Evolutionary conservation across 2,888 invertebrate species (phyloP).

Genomic region (Pammene fasciana): DNA sequence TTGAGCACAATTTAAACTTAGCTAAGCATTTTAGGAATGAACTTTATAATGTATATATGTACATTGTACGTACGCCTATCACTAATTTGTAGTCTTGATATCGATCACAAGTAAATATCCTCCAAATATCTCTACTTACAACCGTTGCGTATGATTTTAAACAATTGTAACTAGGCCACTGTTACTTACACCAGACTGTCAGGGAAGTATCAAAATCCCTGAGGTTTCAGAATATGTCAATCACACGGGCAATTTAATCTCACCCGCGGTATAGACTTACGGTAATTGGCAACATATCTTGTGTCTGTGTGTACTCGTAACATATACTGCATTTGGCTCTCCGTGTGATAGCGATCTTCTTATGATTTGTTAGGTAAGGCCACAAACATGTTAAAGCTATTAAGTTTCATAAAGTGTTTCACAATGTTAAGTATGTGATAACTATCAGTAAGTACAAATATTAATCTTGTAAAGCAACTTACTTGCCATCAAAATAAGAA

Average conservation of each 20-base stretch:
- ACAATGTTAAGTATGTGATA: too few relatives aligned
- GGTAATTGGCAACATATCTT: slow-evolving; percentile 16
- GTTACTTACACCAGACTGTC: slow-evolving; percentile 16
- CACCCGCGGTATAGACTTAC: slow-evolving; percentile 23
- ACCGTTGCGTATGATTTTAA: slow-evolving; percentile 12
- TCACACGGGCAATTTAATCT: slow-evolving; percentile 38
- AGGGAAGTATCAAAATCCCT: slow-evolving; percentile 33
- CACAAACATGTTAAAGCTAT: background rate
- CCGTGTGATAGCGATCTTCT: slow-evolving; percentile 4
- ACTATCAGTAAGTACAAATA: too few relatives aligned
- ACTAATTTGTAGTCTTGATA: slow-evolving; percentile 19
- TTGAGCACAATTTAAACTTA: too few relatives aligned
- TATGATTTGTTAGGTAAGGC: slow-evolving; percentile 12
- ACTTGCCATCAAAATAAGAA: too few relatives aligned
- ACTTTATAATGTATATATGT: background rate
- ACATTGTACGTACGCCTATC: too few relatives aligned
- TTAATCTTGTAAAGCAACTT: too few relatives aligned
- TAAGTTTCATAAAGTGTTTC: too few relatives aligned
- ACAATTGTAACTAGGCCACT: slow-evolving; percentile 25
- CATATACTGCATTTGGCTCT: background rate
- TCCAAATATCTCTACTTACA: slow-evolving; percentile 14
- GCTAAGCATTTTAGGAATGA: too few relatives aligned
- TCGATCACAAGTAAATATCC: slow-evolving; percentile 31
- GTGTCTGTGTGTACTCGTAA: slow-evolving; percentile 11
- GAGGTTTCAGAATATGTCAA: slow-evolving; percentile 38